phyloP scores from a whole-genome alignment of 2,888 invertebrate genomes.

The Tachina lurida region DNA sequence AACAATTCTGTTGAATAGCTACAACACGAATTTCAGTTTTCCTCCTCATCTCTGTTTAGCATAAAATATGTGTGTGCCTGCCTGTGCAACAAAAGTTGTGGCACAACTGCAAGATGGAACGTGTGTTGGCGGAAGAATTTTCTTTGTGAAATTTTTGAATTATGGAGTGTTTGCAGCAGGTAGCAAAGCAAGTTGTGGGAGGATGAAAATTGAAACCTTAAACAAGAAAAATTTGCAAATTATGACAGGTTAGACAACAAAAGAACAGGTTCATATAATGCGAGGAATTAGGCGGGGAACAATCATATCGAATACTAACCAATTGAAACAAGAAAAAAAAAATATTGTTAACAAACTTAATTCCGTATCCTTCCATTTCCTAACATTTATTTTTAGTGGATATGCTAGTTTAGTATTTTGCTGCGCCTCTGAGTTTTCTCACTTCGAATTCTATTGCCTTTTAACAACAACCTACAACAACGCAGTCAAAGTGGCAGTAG shows the following conservation, averaged over 20 bases:
- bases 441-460: not conserved
- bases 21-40: not conserved
- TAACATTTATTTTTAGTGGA: not conserved
- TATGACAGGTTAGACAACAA: conserved; percentile 57
- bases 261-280: conserved; percentile 18
- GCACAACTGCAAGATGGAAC: not conserved
- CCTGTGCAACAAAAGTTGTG: conserved; percentile 24
- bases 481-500: not conserved
- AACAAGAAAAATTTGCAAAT: conserved; percentile 42
- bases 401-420: not conserved
- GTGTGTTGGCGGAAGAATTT: conserved; percentile 5
- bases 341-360: not conserved
- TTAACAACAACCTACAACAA: not conserved
- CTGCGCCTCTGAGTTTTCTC: conserved; percentile 20
- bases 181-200: conserved; percentile 1
- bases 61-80: conserved; percentile 17
- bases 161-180: not conserved
- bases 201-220: conserved; percentile 19
- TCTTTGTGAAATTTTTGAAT: not conserved
- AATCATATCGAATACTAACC: not conserved
- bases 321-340: too few species aligned
- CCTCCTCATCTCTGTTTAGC: conserved; percentile 6
- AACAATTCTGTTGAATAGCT: conserved; percentile 54
- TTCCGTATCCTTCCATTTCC: not conserved
- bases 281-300: not conserved